Percentiles rank a stretch among this genome's conserved stretches.
phyloP scores from a whole-genome alignment of 2,113 vertebrate species.

The Aegithalos caudatus region DNA sequence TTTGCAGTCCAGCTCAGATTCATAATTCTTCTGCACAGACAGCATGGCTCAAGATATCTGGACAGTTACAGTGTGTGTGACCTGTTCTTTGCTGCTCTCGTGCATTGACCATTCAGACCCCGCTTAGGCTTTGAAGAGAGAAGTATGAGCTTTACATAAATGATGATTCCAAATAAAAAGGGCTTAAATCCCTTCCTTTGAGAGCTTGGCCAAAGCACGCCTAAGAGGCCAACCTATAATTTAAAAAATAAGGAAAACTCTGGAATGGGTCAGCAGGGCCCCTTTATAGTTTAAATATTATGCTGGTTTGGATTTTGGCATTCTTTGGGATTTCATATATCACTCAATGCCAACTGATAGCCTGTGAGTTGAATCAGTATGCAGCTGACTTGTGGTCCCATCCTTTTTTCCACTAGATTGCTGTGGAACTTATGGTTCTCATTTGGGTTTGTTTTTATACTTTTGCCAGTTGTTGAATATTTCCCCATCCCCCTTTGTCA shows the following conservation, averaged over 20 bases:
- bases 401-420: not conserved
- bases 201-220: conserved; percentile 18
- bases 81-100: not conserved
- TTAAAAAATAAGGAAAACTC: conserved; percentile 44
- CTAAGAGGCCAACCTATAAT: conserved; percentile 41
- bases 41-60: not conserved
- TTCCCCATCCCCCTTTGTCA: not conserved
- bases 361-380: not conserved
- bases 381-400: not conserved
- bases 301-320: conserved; percentile 33
- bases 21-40: not conserved
- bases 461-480: conserved; percentile 41
- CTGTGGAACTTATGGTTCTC: conserved; percentile 32
- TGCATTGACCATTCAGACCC: not conserved
- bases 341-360: conserved; percentile 34
- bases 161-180: conserved; percentile 9
- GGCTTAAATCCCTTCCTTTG: not conserved
- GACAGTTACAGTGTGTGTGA: not conserved
- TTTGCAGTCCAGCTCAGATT: not conserved
- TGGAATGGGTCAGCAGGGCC: conserved; percentile 11
- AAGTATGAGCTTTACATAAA: not conserved
- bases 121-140: not conserved
- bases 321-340: conserved; percentile 10
- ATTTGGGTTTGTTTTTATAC: conserved; percentile 42
- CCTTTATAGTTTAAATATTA: conserved; percentile 48